Conservation (phyloP, 92 coral and sea anemone genomes). For the Palythoa caribaeorum region DNA sequence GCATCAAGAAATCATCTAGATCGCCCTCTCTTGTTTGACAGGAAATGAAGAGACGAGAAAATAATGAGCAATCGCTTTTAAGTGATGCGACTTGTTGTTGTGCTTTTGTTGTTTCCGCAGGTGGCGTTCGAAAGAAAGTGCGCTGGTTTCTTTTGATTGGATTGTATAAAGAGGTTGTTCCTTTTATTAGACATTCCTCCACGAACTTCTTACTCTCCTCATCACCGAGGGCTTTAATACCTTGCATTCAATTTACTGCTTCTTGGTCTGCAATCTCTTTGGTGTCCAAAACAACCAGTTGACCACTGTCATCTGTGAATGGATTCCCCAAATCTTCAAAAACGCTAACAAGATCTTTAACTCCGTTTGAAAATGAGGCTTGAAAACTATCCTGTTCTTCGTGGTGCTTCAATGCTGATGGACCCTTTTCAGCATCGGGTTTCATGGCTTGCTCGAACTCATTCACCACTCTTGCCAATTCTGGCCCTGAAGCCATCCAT, state of each 20-base stretch:
- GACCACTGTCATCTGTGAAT: constrained; percentile 26
- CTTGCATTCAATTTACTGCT: constrained; percentile 12
- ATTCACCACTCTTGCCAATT: constrained; percentile 18
- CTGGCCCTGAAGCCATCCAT: constrained; percentile 24
- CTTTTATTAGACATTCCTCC: constrained; percentile 31
- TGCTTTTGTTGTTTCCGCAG: constrained; percentile 45
- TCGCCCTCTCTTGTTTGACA: constrained; percentile 63
- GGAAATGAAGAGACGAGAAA: constrained; percentile 45
- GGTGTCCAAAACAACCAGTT: constrained; percentile 33
- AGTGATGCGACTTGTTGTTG: constrained; percentile 55
- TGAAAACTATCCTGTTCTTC: constrained; percentile 10
- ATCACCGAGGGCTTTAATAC: constrained; percentile 33
- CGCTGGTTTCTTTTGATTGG: constrained; percentile 37
- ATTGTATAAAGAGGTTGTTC: constrained; percentile 26
- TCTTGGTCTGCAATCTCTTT: constrained; percentile 33
- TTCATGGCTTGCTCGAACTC: constrained; percentile 10
- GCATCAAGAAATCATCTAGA: constrained; percentile 58
- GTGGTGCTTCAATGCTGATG: constrained; percentile 21
- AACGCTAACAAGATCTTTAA: constrained; percentile 19
- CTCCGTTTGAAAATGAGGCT: constrained; percentile 12
- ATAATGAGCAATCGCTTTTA: constrained; percentile 52
- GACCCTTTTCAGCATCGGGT: constrained; percentile 12
- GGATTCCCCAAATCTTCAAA: constrained; percentile 22
- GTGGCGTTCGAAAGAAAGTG: constrained; percentile 46
- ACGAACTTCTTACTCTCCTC: constrained; percentile 32